phyloP scores from a whole-genome alignment of 2,113 vertebrate species.

The Uria lomvia region DNA sequence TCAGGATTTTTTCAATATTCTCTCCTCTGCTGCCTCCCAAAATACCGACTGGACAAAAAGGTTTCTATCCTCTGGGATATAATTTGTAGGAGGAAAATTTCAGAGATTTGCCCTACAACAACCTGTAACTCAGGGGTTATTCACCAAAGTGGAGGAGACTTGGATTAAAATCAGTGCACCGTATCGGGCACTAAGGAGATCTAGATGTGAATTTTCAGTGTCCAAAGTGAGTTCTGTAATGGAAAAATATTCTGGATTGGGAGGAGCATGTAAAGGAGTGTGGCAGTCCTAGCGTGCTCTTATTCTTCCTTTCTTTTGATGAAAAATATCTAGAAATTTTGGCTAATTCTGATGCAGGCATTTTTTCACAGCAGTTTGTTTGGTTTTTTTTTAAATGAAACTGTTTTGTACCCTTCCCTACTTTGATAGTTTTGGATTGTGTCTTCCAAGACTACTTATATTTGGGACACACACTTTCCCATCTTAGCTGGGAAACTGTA shows the following conservation, averaged over 20 bases:
- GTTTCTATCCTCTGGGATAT: not conserved
- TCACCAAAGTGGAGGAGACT: not conserved
- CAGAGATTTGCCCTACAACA: not conserved
- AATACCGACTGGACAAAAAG: not conserved
- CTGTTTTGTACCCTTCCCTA: not conserved
- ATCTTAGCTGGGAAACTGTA: not conserved
- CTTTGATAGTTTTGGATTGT: not conserved
- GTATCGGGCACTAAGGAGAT: not conserved
- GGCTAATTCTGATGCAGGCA: not conserved
- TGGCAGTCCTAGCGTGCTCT: not conserved
- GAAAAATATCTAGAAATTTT: not conserved
- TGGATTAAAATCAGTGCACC: not conserved
- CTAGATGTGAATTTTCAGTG: not conserved
- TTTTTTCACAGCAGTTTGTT: not conserved
- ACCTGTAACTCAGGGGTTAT: not conserved
- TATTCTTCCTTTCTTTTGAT: not conserved
- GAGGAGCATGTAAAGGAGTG: not conserved
- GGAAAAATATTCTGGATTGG: not conserved
- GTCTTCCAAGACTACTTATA: not conserved
- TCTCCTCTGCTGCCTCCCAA: not conserved
- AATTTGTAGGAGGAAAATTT: not conserved
- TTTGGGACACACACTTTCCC: not conserved
- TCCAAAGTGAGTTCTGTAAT: not conserved
- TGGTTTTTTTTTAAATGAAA: not conserved
- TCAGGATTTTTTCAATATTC: not conserved